These are phyloP conservation scores for Zaprionus davidi DNA, from an alignment of 1,140 invertebrate species.

Conservation along the genomic window DNA sequence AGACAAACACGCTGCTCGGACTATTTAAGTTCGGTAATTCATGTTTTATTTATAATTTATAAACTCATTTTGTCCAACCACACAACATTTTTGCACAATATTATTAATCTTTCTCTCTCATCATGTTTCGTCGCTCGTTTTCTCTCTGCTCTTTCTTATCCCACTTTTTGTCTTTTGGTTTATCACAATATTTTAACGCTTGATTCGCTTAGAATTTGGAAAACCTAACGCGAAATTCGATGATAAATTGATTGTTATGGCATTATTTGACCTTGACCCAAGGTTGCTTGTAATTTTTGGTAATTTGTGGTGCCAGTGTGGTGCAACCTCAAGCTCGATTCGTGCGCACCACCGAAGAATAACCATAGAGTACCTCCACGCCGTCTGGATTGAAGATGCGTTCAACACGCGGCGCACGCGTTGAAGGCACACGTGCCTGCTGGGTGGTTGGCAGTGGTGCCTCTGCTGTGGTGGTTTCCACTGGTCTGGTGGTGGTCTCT, in stretches of 20 bases:
- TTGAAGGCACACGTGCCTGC: conserved; percentile 12
- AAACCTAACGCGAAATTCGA: conserved; percentile 33
- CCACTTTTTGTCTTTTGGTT: conserved; percentile 36
- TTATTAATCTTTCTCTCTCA: conserved; percentile 35
- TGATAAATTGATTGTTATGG: conserved; percentile 53
- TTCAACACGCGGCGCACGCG: conserved; percentile 65
- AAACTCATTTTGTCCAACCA: conserved; percentile 56
- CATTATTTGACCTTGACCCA: conserved; percentile 65
- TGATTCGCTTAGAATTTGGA: conserved; percentile 68
- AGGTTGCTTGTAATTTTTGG: conserved; percentile 59
- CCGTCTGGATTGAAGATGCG: conserved; percentile 76
- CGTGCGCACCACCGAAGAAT: conserved; percentile 74
- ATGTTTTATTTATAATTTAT: conserved; percentile 82
- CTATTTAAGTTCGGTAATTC: conserved; percentile 55
- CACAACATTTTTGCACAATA: conserved; percentile 67
- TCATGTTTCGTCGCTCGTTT: conserved; percentile 1
- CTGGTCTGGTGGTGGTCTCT: not conserved
- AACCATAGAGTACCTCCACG: conserved; percentile 78
- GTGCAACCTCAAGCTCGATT: conserved; percentile 44
- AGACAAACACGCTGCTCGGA: conserved; percentile 43
- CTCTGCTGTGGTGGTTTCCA: not conserved
- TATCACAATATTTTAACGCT: conserved; percentile 70
- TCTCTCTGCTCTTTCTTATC: conserved; percentile 10
- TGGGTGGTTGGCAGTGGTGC: conserved; percentile 27
- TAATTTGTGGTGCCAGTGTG: conserved; percentile 31